Evolutionary conservation across 2,113 vertebrate genomes (phyloP), one percentile per base, ranked within the genome.

Genomic region (Typhlomys cinereus): DNA sequence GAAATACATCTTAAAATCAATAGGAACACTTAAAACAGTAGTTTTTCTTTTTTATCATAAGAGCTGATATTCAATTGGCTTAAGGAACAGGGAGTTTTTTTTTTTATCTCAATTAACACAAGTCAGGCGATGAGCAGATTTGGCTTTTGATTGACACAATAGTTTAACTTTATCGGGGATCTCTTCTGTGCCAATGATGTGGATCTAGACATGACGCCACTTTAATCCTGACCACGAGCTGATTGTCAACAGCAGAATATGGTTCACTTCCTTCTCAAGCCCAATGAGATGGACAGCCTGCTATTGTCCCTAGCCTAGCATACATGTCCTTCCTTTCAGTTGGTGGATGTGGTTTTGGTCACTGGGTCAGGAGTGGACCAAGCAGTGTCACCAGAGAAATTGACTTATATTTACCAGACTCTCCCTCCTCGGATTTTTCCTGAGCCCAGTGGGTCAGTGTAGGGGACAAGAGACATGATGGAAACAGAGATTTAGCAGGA

Each of bases 1-100:
- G 91, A 96, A 95, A 91, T 92, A 81, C 27, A 95, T 92, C 54
- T 89, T 92, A 96, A 95, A 96, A 97, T 97, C 92, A 96, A 93
- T 96, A 92, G 84, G 50, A 57, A 87, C 54, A 90, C 50, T 95
- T 94, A 93, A 89, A 50, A 44, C 13, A 70, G 85, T 70, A 69
- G 79, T 93, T 95, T 95, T 94, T 90, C 89, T 96, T 93, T 85
- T 92, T 52, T 93, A 76, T 93, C 74, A 91, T 57, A 73, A 86
- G 92, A 89, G 48, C 44, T 76, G 52, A 34, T 96, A 31, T 84
- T 74, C 62, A 67, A 52, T n/a, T 92, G 74, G 61, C 61, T 88
- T 89, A 86, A 62, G 29, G 67, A 88, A 52, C 71, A 73, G 93
- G 50, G 21, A 92, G 17, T 71, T 82, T 89, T 82, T 71, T 82